Conservation (phyloP, 2,113 vertebrate species). For the Xyrauchen texanus region DNA sequence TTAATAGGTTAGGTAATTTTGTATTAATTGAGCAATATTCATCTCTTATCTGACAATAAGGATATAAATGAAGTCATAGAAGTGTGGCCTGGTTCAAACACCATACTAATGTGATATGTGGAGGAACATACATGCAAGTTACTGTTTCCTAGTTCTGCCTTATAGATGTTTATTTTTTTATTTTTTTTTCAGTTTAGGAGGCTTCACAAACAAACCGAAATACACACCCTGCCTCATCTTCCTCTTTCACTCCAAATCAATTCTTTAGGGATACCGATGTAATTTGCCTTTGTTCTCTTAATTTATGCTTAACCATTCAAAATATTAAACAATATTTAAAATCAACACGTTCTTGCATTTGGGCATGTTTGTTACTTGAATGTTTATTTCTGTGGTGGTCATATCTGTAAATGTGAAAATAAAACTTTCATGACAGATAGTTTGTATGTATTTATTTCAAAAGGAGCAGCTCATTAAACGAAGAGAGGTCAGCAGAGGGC, state of each 20-base stretch:
- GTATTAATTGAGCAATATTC: background rate
- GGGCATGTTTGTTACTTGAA: background rate
- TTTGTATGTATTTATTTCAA: background rate
- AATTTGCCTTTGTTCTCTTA: background rate
- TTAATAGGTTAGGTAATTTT: background rate
- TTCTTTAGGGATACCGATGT: background rate
- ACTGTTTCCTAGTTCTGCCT: background rate
- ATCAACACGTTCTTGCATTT: background rate
- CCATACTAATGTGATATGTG: background rate
- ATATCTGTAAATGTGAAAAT: background rate
- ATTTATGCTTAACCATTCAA: background rate
- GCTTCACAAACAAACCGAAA: constrained; percentile 27
- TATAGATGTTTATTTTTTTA: too few relatives aligned
- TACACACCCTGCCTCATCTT: background rate
- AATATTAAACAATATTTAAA: background rate
- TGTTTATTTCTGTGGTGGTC: background rate
- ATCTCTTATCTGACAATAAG: background rate
- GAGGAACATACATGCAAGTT: background rate
- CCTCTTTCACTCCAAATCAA: background rate
- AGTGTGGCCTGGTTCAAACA: background rate
- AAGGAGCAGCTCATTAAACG: too few relatives aligned
- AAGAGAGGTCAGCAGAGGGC: too few relatives aligned
- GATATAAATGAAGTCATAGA: background rate
- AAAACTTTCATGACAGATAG: background rate
- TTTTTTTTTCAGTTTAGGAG: constrained; percentile 1